phyloP scores from a whole-genome alignment of 2,888 invertebrate genomes.

The Eristalis tenax region DNA sequence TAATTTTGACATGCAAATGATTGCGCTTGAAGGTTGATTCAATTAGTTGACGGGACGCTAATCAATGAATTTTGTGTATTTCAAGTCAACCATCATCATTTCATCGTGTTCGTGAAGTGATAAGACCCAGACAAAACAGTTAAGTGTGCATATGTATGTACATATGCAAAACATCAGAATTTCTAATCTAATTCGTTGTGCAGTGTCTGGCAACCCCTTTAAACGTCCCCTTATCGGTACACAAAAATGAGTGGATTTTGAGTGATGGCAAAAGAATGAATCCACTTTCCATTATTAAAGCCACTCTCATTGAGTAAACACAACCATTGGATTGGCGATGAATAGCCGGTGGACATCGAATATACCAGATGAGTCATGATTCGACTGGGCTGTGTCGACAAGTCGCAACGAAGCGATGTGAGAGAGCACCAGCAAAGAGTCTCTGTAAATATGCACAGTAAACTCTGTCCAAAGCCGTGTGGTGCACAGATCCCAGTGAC shows the following conservation, averaged over 20 bases:
- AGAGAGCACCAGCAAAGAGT: conserved; percentile 13
- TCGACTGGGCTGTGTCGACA: conserved; percentile 16
- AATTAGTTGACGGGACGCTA: neutral
- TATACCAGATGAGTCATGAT: conserved; percentile 68
- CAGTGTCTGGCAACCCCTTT: neutral
- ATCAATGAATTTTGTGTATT: neutral
- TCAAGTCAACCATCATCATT: neutral
- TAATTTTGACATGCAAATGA: neutral
- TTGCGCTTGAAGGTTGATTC: neutral
- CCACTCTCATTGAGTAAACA: conserved; percentile 66
- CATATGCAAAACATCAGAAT: neutral
- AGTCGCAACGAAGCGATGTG: neutral
- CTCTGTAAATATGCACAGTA: conserved; percentile 61
- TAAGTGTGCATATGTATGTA: neutral
- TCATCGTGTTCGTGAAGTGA: neutral
- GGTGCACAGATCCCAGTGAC: conserved; percentile 19
- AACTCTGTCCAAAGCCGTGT: conserved; percentile 38
- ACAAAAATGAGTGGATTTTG: conserved; percentile 13
- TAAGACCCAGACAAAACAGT: neutral
- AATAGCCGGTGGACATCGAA: conserved; percentile 70
- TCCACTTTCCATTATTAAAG: conserved; percentile 70
- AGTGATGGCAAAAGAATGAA: conserved; percentile 37
- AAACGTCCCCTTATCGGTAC: conserved; percentile 14
- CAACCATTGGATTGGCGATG: conserved; percentile 13
- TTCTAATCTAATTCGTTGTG: neutral